These are phyloP conservation scores for Phodopus roborovskii DNA, from an alignment of 2,113 vertebrate genomes.

Conservation along the genomic window DNA sequence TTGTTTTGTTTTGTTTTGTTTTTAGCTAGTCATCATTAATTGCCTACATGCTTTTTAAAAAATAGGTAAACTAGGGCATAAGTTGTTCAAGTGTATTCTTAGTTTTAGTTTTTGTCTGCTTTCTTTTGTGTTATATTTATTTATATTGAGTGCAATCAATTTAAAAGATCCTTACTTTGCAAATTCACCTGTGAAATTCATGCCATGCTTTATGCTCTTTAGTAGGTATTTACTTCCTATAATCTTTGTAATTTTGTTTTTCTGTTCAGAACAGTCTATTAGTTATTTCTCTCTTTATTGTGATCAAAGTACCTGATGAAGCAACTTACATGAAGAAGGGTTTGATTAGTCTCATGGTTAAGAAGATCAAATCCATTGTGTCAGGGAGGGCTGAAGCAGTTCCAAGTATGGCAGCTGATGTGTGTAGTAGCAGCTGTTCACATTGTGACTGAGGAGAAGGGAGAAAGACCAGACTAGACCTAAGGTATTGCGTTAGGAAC, in stretches of 20 bases:
- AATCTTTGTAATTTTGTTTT: constrained; percentile 82
- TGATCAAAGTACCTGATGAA: neutral
- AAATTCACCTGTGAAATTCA: constrained; percentile 45
- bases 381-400: neutral
- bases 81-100: neutral
- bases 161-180: constrained; percentile 73
- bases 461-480: neutral
- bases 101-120: neutral
- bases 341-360: neutral
- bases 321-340: neutral
- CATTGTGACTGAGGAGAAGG: neutral
- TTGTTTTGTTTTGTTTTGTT: neutral
- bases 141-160: constrained; percentile 78
- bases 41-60: neutral
- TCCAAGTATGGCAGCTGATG: too few species aligned
- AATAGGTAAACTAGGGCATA: neutral
- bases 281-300: neutral
- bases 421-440: too few species aligned
- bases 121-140: neutral
- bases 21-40: neutral
- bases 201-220: constrained; percentile 49
- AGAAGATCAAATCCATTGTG: too few species aligned
- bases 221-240: constrained; percentile 83
- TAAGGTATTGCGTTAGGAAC: neutral
- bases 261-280: constrained; percentile 80